Evolutionary conservation across 2,113 vertebrate species (phyloP).

Genomic region (Theropithecus gelada): DNA sequence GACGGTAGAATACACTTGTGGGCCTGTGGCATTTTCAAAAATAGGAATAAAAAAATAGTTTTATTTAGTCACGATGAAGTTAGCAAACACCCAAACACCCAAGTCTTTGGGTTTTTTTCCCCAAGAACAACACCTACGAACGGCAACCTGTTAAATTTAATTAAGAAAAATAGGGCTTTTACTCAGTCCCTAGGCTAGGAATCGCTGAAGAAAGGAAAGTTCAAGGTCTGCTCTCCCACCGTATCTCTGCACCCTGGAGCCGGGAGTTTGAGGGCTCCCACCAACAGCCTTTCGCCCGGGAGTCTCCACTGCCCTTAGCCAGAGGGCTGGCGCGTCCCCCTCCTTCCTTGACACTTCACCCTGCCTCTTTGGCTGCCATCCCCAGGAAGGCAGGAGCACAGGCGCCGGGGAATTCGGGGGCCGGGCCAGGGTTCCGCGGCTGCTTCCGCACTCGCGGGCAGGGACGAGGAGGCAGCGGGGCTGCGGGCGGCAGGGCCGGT

Average conservation of each 20-base stretch:
- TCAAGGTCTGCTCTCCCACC: neutral
- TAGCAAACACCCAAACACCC: neutral
- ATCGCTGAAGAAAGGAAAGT: slow-evolving; percentile 62
- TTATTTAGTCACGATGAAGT: slow-evolving; percentile 1
- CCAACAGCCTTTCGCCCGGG: neutral
- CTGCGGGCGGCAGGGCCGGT: neutral
- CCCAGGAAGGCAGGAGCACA: neutral
- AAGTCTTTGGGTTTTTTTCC: neutral
- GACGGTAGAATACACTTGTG: neutral
- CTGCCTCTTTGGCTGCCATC: neutral
- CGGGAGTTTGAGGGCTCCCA: neutral
- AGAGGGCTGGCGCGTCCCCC: neutral
- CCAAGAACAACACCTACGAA: neutral
- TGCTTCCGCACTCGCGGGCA: neutral
- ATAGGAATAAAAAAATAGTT: neutral
- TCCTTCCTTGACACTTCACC: neutral
- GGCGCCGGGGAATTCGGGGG: neutral
- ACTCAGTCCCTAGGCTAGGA: neutral
- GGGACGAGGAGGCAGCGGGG: neutral
- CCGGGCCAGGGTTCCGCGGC: neutral
- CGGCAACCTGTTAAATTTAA: slow-evolving; percentile 67
- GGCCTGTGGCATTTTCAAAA: slow-evolving; percentile 11
- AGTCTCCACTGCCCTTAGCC: neutral
- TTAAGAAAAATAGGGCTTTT: neutral
- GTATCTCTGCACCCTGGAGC: neutral